phyloP scores from a whole-genome alignment of 2,113 vertebrate species.

The Lota lota region DNA sequence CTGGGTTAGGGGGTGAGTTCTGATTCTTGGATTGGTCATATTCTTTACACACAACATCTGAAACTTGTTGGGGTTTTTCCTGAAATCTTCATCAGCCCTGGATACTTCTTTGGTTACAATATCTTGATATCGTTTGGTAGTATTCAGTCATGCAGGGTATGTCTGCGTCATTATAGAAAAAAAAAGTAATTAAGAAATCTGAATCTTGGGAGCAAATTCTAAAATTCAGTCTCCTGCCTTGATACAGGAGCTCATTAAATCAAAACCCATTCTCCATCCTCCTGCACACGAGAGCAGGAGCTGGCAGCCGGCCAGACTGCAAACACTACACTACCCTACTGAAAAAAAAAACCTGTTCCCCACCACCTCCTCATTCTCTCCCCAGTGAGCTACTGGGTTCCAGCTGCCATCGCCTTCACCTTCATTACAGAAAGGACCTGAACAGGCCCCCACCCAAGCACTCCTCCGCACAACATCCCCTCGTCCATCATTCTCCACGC shows the following conservation, averaged over 20 bases:
- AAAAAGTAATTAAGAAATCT: background rate
- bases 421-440: conserved; percentile 54
- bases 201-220: background rate
- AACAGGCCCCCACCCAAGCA: too few relatives aligned
- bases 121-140: too few relatives aligned
- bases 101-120: too few relatives aligned
- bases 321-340: too few relatives aligned
- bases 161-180: background rate
- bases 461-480: conserved; percentile 13
- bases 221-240: background rate
- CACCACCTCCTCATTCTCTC: background rate
- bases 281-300: background rate
- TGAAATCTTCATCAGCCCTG: too few relatives aligned
- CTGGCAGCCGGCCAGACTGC: background rate
- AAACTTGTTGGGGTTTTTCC: too few relatives aligned
- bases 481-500: too few relatives aligned
- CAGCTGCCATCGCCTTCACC: conserved; percentile 49
- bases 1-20: conserved; percentile 4
- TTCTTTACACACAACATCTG: too few relatives aligned
- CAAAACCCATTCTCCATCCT: background rate
- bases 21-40: too few relatives aligned
- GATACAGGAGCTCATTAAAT: background rate
- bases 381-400: conserved; percentile 18
- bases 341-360: background rate
- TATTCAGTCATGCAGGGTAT: too few relatives aligned